Evolutionary conservation across 1,140 invertebrate genomes (phyloP).

Genomic region (Babylonia areolata): DNA sequence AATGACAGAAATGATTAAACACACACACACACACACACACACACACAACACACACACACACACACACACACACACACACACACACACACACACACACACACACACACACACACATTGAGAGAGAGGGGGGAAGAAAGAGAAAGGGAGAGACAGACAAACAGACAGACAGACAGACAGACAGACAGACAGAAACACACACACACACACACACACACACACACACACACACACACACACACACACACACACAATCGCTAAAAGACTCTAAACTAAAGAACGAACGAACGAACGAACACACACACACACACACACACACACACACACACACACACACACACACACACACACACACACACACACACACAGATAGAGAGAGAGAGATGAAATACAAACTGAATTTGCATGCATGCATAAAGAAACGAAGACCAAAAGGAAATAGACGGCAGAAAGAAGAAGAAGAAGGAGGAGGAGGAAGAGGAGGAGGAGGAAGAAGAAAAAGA

Average conservation of each 20-base stretch:
- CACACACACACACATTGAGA: neutral
- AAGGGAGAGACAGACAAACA: neutral
- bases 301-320: constrained; percentile 30
- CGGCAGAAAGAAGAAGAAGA: too few species aligned
- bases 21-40: too few species aligned
- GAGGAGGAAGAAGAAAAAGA: neutral
- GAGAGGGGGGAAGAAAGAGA: too few species aligned
- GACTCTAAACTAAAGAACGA: too few species aligned
- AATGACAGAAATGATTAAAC: too few species aligned
- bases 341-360: constrained; percentile 18
- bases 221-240: neutral
- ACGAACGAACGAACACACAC: too few species aligned
- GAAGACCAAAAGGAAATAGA: neutral
- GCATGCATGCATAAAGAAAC: neutral
- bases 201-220: too few species aligned
- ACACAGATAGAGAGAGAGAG: too few species aligned
- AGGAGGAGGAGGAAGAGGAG: neutral
- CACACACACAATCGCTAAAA: too few species aligned
- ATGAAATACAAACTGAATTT: neutral
- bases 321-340: constrained; percentile 30
- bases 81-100: neutral
- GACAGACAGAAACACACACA: neutral
- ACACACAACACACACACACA: neutral
- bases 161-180: neutral
- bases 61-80: neutral